Evolutionary conservation across 2,888 invertebrate species (phyloP), one percentile per base, ranked within the genome.

Genomic region (Anthophora plumipes): DNA sequence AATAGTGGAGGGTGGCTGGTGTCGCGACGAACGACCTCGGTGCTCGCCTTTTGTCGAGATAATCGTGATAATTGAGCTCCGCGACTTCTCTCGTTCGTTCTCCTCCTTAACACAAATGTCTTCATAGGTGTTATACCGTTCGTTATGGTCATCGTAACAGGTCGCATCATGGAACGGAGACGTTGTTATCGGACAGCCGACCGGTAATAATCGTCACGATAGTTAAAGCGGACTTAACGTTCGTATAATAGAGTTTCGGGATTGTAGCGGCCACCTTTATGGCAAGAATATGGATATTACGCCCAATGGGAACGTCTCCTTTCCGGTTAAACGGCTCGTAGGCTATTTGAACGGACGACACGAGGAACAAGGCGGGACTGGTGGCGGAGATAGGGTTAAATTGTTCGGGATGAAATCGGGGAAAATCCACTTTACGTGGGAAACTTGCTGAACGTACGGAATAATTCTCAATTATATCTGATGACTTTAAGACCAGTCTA

Each of bases 281-380:
- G 70, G 59, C 63, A 48, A 37, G 79, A 79, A 78, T 79, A 79
- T 79, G 79, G 79, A 79, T 66, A 79, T 78, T 70, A 57, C 78
- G 14, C 66, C 31, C 39, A 66, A 78, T 37, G 57, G 64, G 46
- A n/a, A 54, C 46, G 52, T 60, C 54, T 41, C 25, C 59, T 79
- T 79, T 31, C 41, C 64, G 54, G 59, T 70, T 63, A 78, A 78
- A 79, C 64, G 69, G 50, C 79, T 64, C 70, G 79, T 60, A 70
- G 17, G 46, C 41, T 59, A 48, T 54, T 70, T n/a, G 59, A 66
- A 54, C 22, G 39, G 22, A 57, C 37, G 61, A 48, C 41, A 31
- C 41, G 14, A 9, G 54, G n/a, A 20, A 8, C 48, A 17, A 31
- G 9, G 5, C 22, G 1, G 43, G 25, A 20, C 14, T 37, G 31